Base-by-base conservation (phyloP, 2,888 invertebrate species). In the Agrochola litura region DNA sequence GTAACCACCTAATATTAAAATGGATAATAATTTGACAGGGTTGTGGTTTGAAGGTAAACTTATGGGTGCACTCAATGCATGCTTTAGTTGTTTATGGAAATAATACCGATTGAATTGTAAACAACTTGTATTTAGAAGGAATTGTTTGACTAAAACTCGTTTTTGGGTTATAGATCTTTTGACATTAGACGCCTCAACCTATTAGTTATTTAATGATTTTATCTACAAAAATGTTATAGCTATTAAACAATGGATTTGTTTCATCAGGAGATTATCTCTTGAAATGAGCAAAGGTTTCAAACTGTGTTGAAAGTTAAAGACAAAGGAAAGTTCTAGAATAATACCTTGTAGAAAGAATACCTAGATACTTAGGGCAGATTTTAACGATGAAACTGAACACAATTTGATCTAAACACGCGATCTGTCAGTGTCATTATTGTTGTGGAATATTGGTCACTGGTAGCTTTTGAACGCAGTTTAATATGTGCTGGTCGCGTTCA, bases 11-110 rank as follows among this genome's bases (percentile, higher is more conserved):
- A n/a, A n/a, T 64, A 43, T 52, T 61, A 54, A 43, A 54, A 73
- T 67, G 30, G 54, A 64, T 60, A 46, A 56, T 61, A 19, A n/a
- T 72, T 63, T 19, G 46, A n/a, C 43, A 71, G 43, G 61, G 30
- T 73, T 67, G 43, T 46, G 67, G 61, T 67, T 67, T 73, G 19
- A 30, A n/a, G 43, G 16, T 56, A 46, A n/a, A 68, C n/a, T n/a
- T 19, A n/a, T 43, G 43, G 25, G 65, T 30, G n/a, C 16, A 37
- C 67, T 67, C 22, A 22, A 22, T 30, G 22, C 22, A 2, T 22
- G 22, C n/a, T n/a, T n/a, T 60, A 56, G n/a, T 49, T 46, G 49
- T 60, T 69, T 69, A 49, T 41, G n/a, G n/a, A 58, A 60, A 46
- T 67, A 52, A 49, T 16, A 43, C 5, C 8, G 70, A 12, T 72